Percentiles rank a stretch among this genome's conserved stretches.
Evolutionary conservation across 1,140 invertebrate genomes (phyloP).

Genomic region (Lasioglossum albipes): DNA sequence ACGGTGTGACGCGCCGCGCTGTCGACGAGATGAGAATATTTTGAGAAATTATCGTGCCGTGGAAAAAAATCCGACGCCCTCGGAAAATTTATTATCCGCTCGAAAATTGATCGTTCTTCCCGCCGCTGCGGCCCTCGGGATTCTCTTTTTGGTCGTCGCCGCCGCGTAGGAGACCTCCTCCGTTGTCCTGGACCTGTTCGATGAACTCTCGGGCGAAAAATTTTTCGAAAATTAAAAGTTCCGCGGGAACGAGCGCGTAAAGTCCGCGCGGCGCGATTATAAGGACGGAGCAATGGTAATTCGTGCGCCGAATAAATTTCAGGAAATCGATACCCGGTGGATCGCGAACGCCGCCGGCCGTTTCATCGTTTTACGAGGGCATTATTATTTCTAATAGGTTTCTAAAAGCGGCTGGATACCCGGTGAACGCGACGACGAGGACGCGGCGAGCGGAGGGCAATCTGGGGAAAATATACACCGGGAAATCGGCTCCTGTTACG

Average conservation of each 20-base stretch:
- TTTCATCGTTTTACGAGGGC: slow-evolving; percentile 16
- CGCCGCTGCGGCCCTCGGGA: no score
- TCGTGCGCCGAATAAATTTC: no score
- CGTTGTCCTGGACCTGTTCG: no score
- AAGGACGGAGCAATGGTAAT: no score
- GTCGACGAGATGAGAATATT: slow-evolving; percentile 1
- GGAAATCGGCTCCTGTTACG: slow-evolving; percentile 22
- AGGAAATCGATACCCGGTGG: background rate
- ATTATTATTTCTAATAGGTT: background rate
- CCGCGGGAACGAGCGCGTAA: no score
- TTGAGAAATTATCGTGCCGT: slow-evolving; percentile 16
- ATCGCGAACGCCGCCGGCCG: background rate
- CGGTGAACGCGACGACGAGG: no score
- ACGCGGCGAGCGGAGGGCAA: slow-evolving; percentile 1
- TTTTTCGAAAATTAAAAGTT: no score
- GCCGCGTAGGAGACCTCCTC: no score
- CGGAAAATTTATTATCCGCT: slow-evolving; percentile 35
- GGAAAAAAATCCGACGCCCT: background rate
- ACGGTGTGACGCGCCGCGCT: background rate
- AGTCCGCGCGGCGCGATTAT: no score
- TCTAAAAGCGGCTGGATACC: background rate
- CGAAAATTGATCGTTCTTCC: slow-evolving; percentile 14
- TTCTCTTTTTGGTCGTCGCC: no score
- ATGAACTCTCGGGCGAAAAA: no score
- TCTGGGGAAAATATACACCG: slow-evolving; percentile 11